Evolutionary conservation across 1,140 invertebrate species (phyloP).

Genomic region (Diabrotica undecimpunctata): DNA sequence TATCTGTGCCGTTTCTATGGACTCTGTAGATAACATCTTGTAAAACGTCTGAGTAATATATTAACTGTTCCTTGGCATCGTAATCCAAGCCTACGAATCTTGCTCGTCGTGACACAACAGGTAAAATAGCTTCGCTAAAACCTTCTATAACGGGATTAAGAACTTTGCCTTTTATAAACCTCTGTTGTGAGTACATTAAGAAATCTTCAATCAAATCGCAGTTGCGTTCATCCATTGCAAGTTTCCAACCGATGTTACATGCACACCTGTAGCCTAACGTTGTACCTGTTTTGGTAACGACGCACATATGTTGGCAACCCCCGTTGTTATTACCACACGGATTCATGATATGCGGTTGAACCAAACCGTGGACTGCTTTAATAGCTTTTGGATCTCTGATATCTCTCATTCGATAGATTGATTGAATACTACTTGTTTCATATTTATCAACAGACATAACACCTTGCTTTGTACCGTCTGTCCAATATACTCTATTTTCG

Average conservation of each 20-base stretch:
- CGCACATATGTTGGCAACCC: slow-evolving; percentile 93
- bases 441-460: slow-evolving; percentile 90
- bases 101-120: slow-evolving; percentile 84
- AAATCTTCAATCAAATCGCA: slow-evolving; percentile 88
- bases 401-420: slow-evolving; percentile 75
- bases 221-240: slow-evolving; percentile 72
- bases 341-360: slow-evolving; percentile 74
- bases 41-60: slow-evolving; percentile 96
- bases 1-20: slow-evolving; percentile 80
- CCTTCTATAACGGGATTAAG: slow-evolving; percentile 83
- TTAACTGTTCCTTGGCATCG: slow-evolving; percentile 85
- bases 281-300: slow-evolving; percentile 78
- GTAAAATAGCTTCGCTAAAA: slow-evolving; percentile 90
- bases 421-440: slow-evolving; percentile 69
- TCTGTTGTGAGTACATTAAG: slow-evolving; percentile 94
- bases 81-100: slow-evolving; percentile 97
- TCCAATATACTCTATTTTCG: slow-evolving; percentile 92
- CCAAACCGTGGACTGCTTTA: slow-evolving; percentile 73
- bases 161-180: slow-evolving; percentile 94
- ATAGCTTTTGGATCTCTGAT: slow-evolving; percentile 81
- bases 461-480: slow-evolving; percentile 92
- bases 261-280: slow-evolving; percentile 85
- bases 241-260: slow-evolving; percentile 85
- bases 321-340: slow-evolving; percentile 89
- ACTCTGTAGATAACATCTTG: slow-evolving; percentile 94